These are phyloP conservation scores for Sarcoramphus papa DNA, from an alignment of 2,797 vertebrate species.

Conservation along the genomic window DNA sequence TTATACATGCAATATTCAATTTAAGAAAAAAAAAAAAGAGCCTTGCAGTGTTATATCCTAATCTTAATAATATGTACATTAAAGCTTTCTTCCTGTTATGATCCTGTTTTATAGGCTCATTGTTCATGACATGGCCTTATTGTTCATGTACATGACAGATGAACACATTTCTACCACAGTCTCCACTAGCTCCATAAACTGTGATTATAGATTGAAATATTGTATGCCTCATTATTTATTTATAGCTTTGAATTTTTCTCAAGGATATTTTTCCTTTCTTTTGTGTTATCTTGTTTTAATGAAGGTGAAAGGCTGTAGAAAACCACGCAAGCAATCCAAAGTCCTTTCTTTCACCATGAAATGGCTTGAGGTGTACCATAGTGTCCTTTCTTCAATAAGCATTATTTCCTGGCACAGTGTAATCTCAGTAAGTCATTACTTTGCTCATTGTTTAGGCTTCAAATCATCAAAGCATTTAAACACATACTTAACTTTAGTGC, in stretches of 20 bases:
- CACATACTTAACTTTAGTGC: conserved; percentile 37
- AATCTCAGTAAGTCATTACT: conserved; percentile 23
- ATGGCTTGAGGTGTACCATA: background rate
- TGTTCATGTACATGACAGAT: conserved; percentile 1
- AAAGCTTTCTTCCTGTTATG: conserved; percentile 21
- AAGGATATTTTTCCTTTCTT: background rate
- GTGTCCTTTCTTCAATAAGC: background rate
- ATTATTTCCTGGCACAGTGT: background rate
- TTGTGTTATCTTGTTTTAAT: background rate
- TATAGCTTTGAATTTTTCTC: background rate
- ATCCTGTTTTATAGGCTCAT: conserved; percentile 3
- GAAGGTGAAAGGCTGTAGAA: background rate
- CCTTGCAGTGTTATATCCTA: background rate
- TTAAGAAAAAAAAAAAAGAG: background rate
- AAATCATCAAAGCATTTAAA: conserved; percentile 50
- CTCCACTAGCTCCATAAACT: background rate
- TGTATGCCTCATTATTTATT: background rate
- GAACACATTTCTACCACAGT: background rate
- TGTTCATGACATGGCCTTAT: background rate
- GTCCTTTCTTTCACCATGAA: background rate
- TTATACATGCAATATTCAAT: background rate
- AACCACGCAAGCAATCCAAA: background rate
- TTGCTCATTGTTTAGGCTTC: conserved; percentile 36
- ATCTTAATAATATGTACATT: conserved; percentile 12
- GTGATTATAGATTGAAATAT: conserved; percentile 31